These are phyloP conservation scores for Halcyon smyrnensis DNA, from an alignment of 2,797 vertebrate species.

Conservation along the genomic window DNA sequence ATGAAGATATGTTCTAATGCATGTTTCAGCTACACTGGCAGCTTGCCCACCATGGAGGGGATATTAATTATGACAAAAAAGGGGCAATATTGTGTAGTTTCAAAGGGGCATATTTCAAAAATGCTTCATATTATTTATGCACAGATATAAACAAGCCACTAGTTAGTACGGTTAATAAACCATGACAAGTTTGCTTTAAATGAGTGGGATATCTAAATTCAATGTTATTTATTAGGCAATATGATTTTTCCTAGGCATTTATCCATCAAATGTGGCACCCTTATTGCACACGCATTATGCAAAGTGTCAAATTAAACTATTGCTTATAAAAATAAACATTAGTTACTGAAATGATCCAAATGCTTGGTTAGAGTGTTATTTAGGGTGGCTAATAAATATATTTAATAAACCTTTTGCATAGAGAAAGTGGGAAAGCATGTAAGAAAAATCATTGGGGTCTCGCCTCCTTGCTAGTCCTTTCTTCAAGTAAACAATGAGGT, in stretches of 20 bases:
- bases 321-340: conserved; percentile 83
- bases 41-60: not conserved
- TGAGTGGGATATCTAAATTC: conserved; percentile 75
- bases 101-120: conserved; percentile 63
- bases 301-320: conserved; percentile 82
- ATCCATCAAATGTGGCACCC: conserved; percentile 78
- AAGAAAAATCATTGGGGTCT: not conserved
- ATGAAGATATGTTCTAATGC: not conserved
- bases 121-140: conserved; percentile 75
- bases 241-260: conserved; percentile 78
- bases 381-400: conserved; percentile 72
- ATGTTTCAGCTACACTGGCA: not conserved
- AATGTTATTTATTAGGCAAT: conserved; percentile 83
- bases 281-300: conserved; percentile 81
- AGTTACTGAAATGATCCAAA: conserved; percentile 77
- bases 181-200: conserved; percentile 79
- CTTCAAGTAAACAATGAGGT: not conserved
- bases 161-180: conserved; percentile 80
- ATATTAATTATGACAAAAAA: conserved; percentile 25
- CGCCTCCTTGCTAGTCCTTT: not conserved
- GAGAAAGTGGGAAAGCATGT: conserved; percentile 4
- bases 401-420: conserved; percentile 15
- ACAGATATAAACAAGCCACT: conserved; percentile 75
- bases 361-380: conserved; percentile 64
- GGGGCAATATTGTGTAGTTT: not conserved